Evolutionary conservation across 2,113 vertebrate species (phyloP).

Genomic region (Hippocampus comes): DNA sequence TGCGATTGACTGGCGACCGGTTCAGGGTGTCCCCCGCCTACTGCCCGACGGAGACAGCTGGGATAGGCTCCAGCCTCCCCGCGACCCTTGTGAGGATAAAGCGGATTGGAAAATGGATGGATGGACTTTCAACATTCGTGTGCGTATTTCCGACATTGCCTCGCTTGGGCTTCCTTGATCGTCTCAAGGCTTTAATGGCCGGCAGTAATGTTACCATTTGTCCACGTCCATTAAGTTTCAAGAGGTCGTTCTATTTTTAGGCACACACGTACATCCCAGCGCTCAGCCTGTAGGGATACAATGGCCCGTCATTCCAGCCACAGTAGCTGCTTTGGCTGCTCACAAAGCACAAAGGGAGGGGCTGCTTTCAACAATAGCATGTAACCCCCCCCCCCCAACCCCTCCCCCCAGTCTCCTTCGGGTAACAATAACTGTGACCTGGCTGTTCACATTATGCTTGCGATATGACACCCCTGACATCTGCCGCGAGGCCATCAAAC

Average conservation of each 20-base stretch:
- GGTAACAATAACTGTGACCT: conserved; percentile 49
- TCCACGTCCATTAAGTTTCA: conserved; percentile 49
- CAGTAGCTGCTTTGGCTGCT: conserved; percentile 62
- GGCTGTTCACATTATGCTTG: conserved; percentile 18
- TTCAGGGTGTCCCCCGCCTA: too few relatives aligned
- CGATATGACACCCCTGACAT: conserved; percentile 42
- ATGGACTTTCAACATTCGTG: neutral
- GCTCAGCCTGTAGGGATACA: conserved; percentile 24
- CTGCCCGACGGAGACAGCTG: too few relatives aligned
- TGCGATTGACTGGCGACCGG: too few relatives aligned
- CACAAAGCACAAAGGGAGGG: conserved; percentile 41
- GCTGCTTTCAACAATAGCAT: conserved; percentile 40
- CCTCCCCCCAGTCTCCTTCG: too few relatives aligned
- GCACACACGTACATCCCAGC: conserved; percentile 30
- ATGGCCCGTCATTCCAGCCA: conserved; percentile 34
- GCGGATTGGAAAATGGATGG: too few relatives aligned
- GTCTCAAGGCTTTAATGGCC: conserved; percentile 11
- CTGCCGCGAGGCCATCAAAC: conserved; percentile 40
- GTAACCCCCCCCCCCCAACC: neutral
- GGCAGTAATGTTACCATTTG: conserved; percentile 41
- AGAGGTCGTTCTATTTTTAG: conserved; percentile 61
- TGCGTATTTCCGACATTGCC: conserved; percentile 6
- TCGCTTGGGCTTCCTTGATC: neutral
- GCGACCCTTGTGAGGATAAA: too few relatives aligned
- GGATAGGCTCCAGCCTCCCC: too few relatives aligned